Evolutionary conservation across 1,140 invertebrate species (phyloP), one percentile per base, ranked within the genome.

Genomic region (Camponotus vicinus): DNA sequence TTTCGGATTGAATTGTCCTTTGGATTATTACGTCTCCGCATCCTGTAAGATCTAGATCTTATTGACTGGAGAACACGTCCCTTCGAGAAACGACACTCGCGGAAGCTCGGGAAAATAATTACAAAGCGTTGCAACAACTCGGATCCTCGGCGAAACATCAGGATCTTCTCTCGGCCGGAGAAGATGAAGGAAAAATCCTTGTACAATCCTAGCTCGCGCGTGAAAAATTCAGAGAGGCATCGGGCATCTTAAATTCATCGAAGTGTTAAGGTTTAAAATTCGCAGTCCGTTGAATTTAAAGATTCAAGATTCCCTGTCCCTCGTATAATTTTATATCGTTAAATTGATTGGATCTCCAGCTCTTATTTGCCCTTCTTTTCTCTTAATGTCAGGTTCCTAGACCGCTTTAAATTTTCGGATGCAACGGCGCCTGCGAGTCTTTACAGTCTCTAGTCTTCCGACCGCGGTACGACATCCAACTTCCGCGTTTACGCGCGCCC

Each of bases 1-100:
- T 45, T 64, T 52, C n/a, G 64, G 34, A 42, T 80, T 57, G 67
- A 40, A 73, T 49, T 18, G 52, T 75, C 2, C 27, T 34, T 27
- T 1, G 55, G 32, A 63, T 49, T 75, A 63, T 73, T 37, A 21
- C 0, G 27, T 42, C 11, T 6, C 32, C 32, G 79, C 40, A 18
- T 27, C 18, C 9, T 42, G n/a, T 52, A 1, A 21, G 34, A 69
- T 55, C 67, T 37, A 40, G 64, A 80, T 1, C 9, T 9, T 15
- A 13, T 37, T 80, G 45, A 80, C 21, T 42, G n/a, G 40, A 27
- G 13, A 13, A 78, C 0, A 27, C 27, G n/a, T 79, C 45, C 15
- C 45, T 49, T 9, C 3, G 45, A 27, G 27, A 45, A 15, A 42
- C 42, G 7, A 11, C n/a, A 27, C 3, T 63, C 40, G 6, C 34